Conservation (phyloP, 1,140 invertebrate genomes). For the Neuroterus valhalla region DNA sequence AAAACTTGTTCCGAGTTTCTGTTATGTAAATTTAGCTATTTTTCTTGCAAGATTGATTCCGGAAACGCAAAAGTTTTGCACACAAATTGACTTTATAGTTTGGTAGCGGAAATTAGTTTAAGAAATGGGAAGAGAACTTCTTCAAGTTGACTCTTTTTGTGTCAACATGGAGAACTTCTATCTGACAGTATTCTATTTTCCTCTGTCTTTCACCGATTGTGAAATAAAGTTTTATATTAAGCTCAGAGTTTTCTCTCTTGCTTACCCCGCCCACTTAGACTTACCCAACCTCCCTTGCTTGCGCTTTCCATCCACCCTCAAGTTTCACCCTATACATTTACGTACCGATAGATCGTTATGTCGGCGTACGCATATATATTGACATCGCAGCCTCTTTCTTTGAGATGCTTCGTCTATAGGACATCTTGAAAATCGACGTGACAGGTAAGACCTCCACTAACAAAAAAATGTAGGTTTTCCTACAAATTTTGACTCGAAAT, state of each 20-base stretch:
- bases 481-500: too few relatives aligned
- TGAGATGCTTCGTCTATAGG: slow-evolving; percentile 37
- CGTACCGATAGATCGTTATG: slow-evolving; percentile 75
- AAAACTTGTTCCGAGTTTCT: too few relatives aligned
- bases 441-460: slow-evolving; percentile 19
- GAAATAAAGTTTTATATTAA: slow-evolving; percentile 76
- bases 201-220: slow-evolving; percentile 69
- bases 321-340: slow-evolving; percentile 68
- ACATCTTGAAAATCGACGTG: slow-evolving; percentile 4
- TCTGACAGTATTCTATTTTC: slow-evolving; percentile 61
- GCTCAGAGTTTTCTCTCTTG: slow-evolving; percentile 64
- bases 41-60: too few relatives aligned
- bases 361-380: slow-evolving; percentile 75
- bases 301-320: slow-evolving; percentile 53
- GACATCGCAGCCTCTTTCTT: slow-evolving; percentile 63
- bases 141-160: background rate
- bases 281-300: slow-evolving; percentile 55
- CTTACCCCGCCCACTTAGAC: slow-evolving; percentile 55
- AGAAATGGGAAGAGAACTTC: background rate
- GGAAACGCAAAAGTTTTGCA: background rate
- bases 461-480: too few relatives aligned
- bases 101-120: background rate
- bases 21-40: too few relatives aligned
- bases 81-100: too few relatives aligned
- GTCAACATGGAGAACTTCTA: slow-evolving; percentile 51